A percentile compares a stretch with the other conserved stretches of the same genome.
Conservation (phyloP, 1,140 invertebrate genomes). For the Halotydeus destructor region DNA sequence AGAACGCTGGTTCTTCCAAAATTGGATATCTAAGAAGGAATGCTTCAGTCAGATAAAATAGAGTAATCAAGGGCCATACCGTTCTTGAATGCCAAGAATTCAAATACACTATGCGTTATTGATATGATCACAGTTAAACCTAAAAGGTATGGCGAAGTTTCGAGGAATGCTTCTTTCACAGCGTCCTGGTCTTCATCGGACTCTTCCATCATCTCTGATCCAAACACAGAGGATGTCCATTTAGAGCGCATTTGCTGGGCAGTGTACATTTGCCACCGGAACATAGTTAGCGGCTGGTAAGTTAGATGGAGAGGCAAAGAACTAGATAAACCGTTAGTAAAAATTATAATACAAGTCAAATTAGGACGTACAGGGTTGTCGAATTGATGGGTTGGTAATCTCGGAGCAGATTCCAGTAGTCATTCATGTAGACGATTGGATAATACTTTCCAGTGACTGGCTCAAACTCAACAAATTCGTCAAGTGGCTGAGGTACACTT, state of each 20-base stretch:
- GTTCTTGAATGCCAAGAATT: slow-evolving; percentile 98
- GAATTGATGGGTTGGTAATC: slow-evolving; percentile 90
- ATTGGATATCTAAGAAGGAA: slow-evolving; percentile 67
- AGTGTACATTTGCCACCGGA: slow-evolving; percentile 90
- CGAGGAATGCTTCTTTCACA: slow-evolving; percentile 83
- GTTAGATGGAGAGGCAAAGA: slow-evolving; percentile 42
- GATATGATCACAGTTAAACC: slow-evolving; percentile 79
- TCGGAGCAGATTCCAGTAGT: slow-evolving; percentile 93
- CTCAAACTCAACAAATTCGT: slow-evolving; percentile 80
- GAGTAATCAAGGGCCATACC: slow-evolving; percentile 30
- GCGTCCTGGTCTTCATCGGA: slow-evolving; percentile 82
- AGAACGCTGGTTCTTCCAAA: slow-evolving; percentile 94
- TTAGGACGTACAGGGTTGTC: slow-evolving; percentile 37
- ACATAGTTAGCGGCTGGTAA: slow-evolving; percentile 79
- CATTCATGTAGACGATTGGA: slow-evolving; percentile 85
- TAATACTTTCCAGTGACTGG: slow-evolving; percentile 60
- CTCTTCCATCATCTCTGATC: slow-evolving; percentile 37
- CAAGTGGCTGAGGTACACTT: slow-evolving; percentile 59
- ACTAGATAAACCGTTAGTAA: slow-evolving; percentile 18
- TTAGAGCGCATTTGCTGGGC: slow-evolving; percentile 64
- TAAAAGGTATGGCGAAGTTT: slow-evolving; percentile 88
- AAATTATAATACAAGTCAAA: not conserved
- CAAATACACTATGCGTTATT: slow-evolving; percentile 88
- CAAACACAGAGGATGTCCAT: slow-evolving; percentile 30
- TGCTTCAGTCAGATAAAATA: not conserved